Conservation (phyloP, 2,888 invertebrate species). For the Cephus sareptanus region DNA sequence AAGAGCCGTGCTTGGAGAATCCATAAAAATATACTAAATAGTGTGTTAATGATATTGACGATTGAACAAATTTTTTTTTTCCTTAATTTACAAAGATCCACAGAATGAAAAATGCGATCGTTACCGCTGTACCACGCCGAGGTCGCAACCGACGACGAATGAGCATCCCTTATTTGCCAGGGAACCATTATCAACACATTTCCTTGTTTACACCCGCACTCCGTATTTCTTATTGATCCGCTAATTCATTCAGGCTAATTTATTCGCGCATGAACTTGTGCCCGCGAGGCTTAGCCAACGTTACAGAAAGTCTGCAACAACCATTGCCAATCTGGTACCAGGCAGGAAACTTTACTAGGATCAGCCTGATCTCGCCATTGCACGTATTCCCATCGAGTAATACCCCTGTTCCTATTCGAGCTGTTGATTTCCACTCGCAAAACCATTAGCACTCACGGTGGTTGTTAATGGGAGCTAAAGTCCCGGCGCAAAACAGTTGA, state of each 20-base stretch:
- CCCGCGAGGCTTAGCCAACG: background rate
- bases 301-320: background rate
- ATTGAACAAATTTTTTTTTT: background rate
- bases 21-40: too few species aligned
- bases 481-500: background rate
- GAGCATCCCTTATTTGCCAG: background rate
- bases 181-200: background rate
- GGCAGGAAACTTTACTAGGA: background rate
- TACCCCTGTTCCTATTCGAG: background rate
- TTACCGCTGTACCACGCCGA: background rate
- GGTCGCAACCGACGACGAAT: background rate
- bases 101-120: background rate
- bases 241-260: background rate
- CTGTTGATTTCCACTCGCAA: conserved; percentile 1
- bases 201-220: background rate
- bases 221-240: background rate
- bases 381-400: background rate
- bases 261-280: background rate
- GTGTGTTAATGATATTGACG: too few species aligned
- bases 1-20: too few species aligned
- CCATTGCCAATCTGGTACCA: background rate
- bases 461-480: conserved; percentile 1
- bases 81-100: background rate
- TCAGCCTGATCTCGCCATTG: background rate
- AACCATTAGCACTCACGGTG: background rate